phyloP scores from a whole-genome alignment of 2,113 vertebrate species.

The Ameiurus melas region DNA sequence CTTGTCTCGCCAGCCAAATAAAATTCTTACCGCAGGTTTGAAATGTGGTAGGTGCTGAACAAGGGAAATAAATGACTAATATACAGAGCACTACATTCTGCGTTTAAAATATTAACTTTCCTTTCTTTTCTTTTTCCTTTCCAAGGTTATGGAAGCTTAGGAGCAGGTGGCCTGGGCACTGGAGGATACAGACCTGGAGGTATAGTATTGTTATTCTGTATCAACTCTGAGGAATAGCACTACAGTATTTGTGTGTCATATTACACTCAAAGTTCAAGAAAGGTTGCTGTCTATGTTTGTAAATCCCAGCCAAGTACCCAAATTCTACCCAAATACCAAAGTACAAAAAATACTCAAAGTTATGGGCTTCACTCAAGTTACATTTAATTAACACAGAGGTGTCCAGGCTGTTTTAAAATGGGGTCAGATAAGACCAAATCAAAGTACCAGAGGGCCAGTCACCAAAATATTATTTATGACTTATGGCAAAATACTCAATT shows the following conservation, averaged over 20 bases:
- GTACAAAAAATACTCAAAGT: neutral
- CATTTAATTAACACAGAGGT: neutral
- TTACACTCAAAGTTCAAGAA: neutral
- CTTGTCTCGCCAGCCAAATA: conserved; percentile 17
- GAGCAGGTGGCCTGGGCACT: conserved; percentile 57
- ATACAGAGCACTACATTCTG: neutral
- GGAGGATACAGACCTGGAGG: conserved; percentile 56
- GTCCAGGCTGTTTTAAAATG: neutral
- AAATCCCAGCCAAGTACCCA: neutral
- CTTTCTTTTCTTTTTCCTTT: conserved; percentile 6
- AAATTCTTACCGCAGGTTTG: conserved; percentile 1
- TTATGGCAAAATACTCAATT: neutral
- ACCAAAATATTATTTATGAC: neutral
- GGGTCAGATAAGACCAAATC: neutral
- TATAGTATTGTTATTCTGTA: conserved; percentile 9
- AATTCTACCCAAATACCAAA: neutral
- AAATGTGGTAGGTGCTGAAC: neutral
- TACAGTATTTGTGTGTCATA: neutral
- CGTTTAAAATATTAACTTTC: neutral
- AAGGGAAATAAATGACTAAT: conserved; percentile 8
- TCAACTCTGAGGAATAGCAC: neutral
- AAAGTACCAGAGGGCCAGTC: neutral
- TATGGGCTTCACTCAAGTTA: neutral
- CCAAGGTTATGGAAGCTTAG: conserved; percentile 71
- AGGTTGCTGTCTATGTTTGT: neutral